Evolutionary conservation across 2,888 invertebrate genomes (phyloP), one percentile per base, ranked within the genome.

Genomic region (Cynaeus angustus): DNA sequence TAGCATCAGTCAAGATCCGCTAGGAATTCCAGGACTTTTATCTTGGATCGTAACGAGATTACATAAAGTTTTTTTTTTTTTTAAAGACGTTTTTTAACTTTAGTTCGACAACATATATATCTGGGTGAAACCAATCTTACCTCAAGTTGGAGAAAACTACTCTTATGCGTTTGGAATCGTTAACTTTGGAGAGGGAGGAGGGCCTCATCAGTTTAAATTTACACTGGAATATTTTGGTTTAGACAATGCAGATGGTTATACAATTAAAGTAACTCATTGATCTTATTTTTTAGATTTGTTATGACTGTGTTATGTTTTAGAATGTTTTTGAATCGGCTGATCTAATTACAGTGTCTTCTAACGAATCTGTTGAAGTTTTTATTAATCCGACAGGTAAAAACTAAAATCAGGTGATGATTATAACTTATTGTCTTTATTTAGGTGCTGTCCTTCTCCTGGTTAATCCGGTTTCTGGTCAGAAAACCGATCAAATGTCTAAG

Each of bases 1-100:
- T 74, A 87, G 87, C 7, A 87, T 93, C 5, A 90, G 91, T 83
- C 92, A 93, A 82, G 92, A 93, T 83, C 81, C 84, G 0, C 77
- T 91, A 64, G 92, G 92, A 5, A 87, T 89, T 58, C 91, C 91
- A 81, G 92, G 53, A 33, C 26, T 53, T 10, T n/a, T 53, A 8
- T 10, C 37, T 12, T 14, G 7, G 8, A 37, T 13, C 7, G 53
- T 53, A 53, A 45, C 6, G 33, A 33, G n/a, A 33, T 9, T 33
- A 7, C n/a, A 4, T 33, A 4, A 21, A 33, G 33, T 33, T n/a
- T 37, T 38, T n/a, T 38, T 12, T 38, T 7, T 7, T 41, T 12
- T 2, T 12, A 41, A 41, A 8, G 3, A 38, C 3, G 28, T n/a
- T n/a, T 7, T 38, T 7, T 12, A 1, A 3, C 46, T 28, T 6